Evolutionary conservation across 2,888 invertebrate genomes (phyloP).

Genomic region (Spodoptera exigua): DNA sequence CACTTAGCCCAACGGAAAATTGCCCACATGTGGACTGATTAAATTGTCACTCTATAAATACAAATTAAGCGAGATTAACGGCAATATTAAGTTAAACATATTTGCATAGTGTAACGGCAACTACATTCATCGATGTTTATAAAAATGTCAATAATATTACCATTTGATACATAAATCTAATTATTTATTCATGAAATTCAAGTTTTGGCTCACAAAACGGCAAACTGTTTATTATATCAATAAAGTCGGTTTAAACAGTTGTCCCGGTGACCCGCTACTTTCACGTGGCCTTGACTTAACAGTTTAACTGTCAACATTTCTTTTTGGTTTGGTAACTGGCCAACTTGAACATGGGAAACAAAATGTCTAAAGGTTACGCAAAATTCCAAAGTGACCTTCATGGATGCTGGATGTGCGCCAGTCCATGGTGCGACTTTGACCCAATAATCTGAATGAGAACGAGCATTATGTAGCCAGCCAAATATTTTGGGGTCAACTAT

Average conservation of each 20-base stretch:
- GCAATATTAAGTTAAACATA: constrained; percentile 1
- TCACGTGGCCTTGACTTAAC: constrained; percentile 62
- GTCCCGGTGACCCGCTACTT: constrained; percentile 59
- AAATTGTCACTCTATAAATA: constrained; percentile 54
- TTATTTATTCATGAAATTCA: constrained; percentile 45
- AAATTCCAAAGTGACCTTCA: constrained; percentile 58
- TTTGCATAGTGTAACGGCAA: not conserved
- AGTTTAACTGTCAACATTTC: constrained; percentile 49
- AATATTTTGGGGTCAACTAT: constrained; percentile 37
- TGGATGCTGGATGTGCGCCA: constrained; percentile 66
- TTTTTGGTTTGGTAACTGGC: constrained; percentile 62
- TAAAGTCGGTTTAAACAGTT: constrained; percentile 52
- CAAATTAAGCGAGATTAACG: constrained; percentile 17
- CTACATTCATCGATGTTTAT: constrained; percentile 10
- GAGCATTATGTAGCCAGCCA: constrained; percentile 45
- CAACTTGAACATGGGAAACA: constrained; percentile 58
- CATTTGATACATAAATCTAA: constrained; percentile 14
- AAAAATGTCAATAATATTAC: constrained; percentile 36
- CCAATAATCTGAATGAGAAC: constrained; percentile 47
- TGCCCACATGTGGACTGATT: constrained; percentile 53
- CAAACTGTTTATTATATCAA: constrained; percentile 43
- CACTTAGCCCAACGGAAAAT: constrained; percentile 63
- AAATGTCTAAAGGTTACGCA: constrained; percentile 50
- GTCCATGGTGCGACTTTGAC: constrained; percentile 65
- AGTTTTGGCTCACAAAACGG: constrained; percentile 46